Evolutionary conservation across 2,113 vertebrate genomes (phyloP).

Genomic region (Leptocoma aspasia): DNA sequence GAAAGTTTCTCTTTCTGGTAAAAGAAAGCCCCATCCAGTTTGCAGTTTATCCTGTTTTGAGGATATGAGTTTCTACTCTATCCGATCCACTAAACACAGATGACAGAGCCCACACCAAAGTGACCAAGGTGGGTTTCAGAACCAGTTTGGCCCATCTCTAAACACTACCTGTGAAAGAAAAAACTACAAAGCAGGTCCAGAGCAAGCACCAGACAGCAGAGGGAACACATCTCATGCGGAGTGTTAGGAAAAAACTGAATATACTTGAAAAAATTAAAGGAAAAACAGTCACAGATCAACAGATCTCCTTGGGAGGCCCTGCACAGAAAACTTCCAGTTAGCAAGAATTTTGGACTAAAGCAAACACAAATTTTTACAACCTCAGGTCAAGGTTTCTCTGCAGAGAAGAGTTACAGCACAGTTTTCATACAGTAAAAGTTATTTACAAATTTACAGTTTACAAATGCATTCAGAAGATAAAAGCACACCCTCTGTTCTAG

Average conservation of each 20-base stretch:
- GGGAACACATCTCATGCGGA: slow-evolving; percentile 67
- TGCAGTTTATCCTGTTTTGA: not conserved
- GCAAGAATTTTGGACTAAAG: slow-evolving; percentile 1
- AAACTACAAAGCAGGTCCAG: slow-evolving; percentile 13
- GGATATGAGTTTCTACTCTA: not conserved
- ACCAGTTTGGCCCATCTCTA: slow-evolving; percentile 44
- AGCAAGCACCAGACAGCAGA: slow-evolving; percentile 53
- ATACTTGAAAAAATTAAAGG: slow-evolving; percentile 53
- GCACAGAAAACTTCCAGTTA: slow-evolving; percentile 48
- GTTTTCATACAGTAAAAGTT: not conserved
- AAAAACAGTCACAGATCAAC: slow-evolving; percentile 61
- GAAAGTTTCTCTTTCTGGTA: not conserved
- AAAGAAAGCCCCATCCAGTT: not conserved
- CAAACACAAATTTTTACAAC: slow-evolving; percentile 14
- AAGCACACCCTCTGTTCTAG: not conserved
- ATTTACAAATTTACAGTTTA: not conserved
- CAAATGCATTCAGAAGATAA: not conserved
- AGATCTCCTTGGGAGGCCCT: slow-evolving; percentile 35
- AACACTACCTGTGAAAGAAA: not conserved
- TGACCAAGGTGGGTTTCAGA: not conserved
- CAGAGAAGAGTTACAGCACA: slow-evolving; percentile 16
- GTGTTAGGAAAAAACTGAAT: slow-evolving; percentile 56
- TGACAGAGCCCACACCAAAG: slow-evolving; percentile 6
- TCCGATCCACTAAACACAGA: not conserved
- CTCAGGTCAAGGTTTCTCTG: slow-evolving; percentile 15